phyloP scores from a whole-genome alignment of 2,113 vertebrate species.

The Marmota monax region DNA sequence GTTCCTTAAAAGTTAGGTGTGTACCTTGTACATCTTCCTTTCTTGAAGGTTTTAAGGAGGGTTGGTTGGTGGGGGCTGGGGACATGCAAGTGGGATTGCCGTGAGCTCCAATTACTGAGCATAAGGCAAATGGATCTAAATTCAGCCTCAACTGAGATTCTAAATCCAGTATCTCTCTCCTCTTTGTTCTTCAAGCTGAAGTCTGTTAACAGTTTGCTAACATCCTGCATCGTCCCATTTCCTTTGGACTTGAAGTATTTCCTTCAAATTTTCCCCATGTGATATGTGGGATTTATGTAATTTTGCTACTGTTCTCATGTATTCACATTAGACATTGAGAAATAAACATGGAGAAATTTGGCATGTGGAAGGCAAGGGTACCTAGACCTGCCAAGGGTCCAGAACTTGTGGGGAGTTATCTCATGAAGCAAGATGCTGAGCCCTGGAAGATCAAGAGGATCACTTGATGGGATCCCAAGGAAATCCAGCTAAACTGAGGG shows the following conservation, averaged over 20 bases:
- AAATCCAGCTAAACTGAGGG: not conserved
- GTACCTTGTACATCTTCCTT: not conserved
- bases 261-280: not conserved
- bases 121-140: not conserved
- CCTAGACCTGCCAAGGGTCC: not conserved
- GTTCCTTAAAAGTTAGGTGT: not conserved
- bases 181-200: not conserved
- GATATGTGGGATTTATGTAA: not conserved
- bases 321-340: not conserved
- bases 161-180: not conserved
- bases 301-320: not conserved
- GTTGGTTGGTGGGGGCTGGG: not conserved
- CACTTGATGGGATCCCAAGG: not conserved
- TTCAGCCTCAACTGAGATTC: not conserved
- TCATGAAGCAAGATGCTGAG: not conserved
- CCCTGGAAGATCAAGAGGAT: not conserved
- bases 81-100: not conserved
- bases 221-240: not conserved
- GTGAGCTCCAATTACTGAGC: not conserved
- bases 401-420: not conserved
- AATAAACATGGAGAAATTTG: not conserved
- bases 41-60: not conserved
- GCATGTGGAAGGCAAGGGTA: not conserved
- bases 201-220: not conserved
- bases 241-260: not conserved